phyloP scores from a whole-genome alignment of 1,140 invertebrate genomes.

The Proctacanthus coquilletti region DNA sequence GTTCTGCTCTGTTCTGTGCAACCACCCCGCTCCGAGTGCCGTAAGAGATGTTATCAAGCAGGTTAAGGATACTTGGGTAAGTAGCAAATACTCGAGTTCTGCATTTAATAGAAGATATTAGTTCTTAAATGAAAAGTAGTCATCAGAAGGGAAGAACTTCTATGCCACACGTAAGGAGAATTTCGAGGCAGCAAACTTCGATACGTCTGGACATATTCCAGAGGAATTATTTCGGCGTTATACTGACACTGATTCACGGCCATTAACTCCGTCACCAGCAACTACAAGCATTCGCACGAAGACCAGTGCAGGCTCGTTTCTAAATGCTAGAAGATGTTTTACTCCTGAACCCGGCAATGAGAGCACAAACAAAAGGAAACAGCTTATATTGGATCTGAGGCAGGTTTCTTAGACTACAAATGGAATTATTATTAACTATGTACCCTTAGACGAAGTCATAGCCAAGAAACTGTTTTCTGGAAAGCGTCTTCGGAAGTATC shows the following conservation, averaged over 20 bases:
- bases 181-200: not conserved
- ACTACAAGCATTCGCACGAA: conserved; percentile 41
- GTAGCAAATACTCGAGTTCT: conserved; percentile 9
- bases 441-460: conserved; percentile 14
- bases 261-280: conserved; percentile 55
- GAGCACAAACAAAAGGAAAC: conserved; percentile 25
- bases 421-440: not conserved
- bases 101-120: no score
- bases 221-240: conserved; percentile 49
- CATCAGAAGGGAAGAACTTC: no score
- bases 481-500: conserved; percentile 28
- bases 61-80: conserved; percentile 54
- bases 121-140: no score
- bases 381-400: conserved; percentile 25
- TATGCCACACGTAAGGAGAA: not conserved
- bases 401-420: no score
- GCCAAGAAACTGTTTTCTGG: conserved; percentile 28
- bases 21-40: conserved; percentile 59
- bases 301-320: conserved; percentile 23
- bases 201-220: conserved; percentile 30
- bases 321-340: conserved; percentile 31
- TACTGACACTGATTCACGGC: conserved; percentile 62
- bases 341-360: conserved; percentile 33
- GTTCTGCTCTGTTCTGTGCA: conserved; percentile 63
- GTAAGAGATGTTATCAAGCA: conserved; percentile 53